A percentile compares a stretch with the other conserved stretches of the same genome.
phyloP scores from a whole-genome alignment of 2,888 invertebrate genomes.

The Sarcophaga variegata region DNA sequence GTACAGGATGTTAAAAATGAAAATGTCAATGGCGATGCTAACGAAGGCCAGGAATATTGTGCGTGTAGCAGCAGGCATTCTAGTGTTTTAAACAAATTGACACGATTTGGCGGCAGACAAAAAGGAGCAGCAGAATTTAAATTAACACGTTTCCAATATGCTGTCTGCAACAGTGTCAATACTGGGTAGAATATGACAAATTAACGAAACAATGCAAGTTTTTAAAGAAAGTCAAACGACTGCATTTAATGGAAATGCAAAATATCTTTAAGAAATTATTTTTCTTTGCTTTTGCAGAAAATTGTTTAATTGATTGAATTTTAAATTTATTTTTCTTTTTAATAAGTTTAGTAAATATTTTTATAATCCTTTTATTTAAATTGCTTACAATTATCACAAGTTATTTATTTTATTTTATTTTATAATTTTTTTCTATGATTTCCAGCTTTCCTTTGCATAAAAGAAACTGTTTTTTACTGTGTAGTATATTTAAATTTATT shows the following conservation, averaged over 20 bases:
- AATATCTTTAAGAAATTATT: too few relatives aligned
- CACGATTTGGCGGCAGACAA: slow-evolving; percentile 37
- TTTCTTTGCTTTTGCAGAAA: background rate
- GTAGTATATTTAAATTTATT: background rate
- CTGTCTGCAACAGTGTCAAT: slow-evolving; percentile 26
- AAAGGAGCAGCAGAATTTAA: slow-evolving; percentile 1
- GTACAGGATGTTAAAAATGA: slow-evolving; percentile 3
- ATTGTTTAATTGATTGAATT: background rate
- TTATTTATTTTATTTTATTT: slow-evolving; percentile 10
- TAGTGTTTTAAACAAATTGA: slow-evolving; percentile 52
- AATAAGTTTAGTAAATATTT: slow-evolving; percentile 20
- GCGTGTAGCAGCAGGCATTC: background rate
- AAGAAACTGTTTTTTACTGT: background rate
- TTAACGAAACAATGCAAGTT: background rate
- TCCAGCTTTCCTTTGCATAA: background rate
- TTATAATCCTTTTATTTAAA: slow-evolving; percentile 46
- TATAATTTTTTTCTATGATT: background rate
- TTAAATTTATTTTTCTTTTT: background rate
- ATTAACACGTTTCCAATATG: background rate
- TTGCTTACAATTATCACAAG: slow-evolving; percentile 31
- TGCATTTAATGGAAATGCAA: too few relatives aligned
- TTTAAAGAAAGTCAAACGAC: too few relatives aligned
- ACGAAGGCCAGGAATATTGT: background rate
- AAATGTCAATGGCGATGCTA: background rate
- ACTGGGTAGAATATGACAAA: slow-evolving; percentile 12